These are phyloP conservation scores for Hydropsyche tenuis DNA, from an alignment of 1,140 invertebrate species.

Conservation along the genomic window DNA sequence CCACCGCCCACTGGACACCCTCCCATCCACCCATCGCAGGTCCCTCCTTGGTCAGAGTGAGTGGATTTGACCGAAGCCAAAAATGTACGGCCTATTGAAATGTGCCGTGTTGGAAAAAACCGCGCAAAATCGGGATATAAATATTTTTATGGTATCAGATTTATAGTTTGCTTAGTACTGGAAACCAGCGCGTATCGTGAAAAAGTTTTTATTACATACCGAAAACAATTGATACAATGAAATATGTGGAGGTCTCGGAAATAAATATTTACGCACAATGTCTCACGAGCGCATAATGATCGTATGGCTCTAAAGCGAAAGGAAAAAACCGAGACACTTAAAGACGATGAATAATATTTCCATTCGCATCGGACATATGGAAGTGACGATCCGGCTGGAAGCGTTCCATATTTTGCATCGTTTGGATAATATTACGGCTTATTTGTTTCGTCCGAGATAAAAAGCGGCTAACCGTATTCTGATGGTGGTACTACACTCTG, in stretches of 20 bases:
- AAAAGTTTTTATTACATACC: too few relatives aligned
- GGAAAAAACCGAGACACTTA: slow-evolving; percentile 31
- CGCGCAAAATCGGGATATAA: too few relatives aligned
- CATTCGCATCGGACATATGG: slow-evolving; percentile 13
- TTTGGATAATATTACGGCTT: slow-evolving; percentile 40
- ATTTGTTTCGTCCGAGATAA: slow-evolving; percentile 36
- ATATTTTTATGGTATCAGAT: too few relatives aligned
- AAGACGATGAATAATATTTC: slow-evolving; percentile 34
- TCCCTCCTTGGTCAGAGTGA: slow-evolving; percentile 9
- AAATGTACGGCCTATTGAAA: slow-evolving; percentile 29
- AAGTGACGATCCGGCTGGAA: slow-evolving; percentile 35
- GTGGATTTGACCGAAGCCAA: slow-evolving; percentile 31
- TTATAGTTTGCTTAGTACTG: too few relatives aligned
- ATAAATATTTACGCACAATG: neutral
- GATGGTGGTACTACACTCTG: slow-evolving; percentile 27
- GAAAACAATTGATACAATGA: too few relatives aligned
- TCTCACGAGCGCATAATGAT: slow-evolving; percentile 15
- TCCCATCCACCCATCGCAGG: too few relatives aligned
- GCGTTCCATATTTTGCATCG: slow-evolving; percentile 40
- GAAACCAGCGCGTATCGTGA: too few relatives aligned
- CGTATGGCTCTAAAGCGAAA: slow-evolving; percentile 8
- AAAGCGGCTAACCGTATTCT: slow-evolving; percentile 37
- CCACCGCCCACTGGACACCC: too few relatives aligned
- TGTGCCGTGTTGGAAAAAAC: slow-evolving; percentile 5
- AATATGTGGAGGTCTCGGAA: too few relatives aligned